A percentile compares a stretch with the other conserved stretches of the same genome.
Conservation (phyloP, 2,888 invertebrate species). For the Calliphora vomitoria region DNA sequence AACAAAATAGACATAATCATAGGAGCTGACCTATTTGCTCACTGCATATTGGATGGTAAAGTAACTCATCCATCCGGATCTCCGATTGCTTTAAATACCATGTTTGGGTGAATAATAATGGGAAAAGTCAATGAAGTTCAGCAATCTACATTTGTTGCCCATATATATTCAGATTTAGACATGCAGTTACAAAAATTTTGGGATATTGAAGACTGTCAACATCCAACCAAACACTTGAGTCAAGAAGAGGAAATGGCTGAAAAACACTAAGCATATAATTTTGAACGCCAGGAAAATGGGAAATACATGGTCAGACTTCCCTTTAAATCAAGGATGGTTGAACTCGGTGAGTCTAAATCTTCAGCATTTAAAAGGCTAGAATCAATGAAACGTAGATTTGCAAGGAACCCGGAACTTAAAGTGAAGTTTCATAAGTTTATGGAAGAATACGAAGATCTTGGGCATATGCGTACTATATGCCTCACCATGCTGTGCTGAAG, state of each 20-base stretch:
- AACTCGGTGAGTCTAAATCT: conserved; percentile 51
- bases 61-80: conserved; percentile 62
- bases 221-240: conserved; percentile 24
- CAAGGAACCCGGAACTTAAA: neutral
- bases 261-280: conserved; percentile 51
- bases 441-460: conserved; percentile 33
- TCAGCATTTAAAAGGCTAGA: conserved; percentile 33
- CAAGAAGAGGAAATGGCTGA: conserved; percentile 67
- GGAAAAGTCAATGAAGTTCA: conserved; percentile 37
- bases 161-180: conserved; percentile 37
- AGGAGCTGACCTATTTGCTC: conserved; percentile 51
- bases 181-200: conserved; percentile 62
- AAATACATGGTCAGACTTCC: conserved; percentile 62
- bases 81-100: conserved; percentile 60
- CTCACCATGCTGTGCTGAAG: conserved; percentile 67
- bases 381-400: conserved; percentile 60
- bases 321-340: conserved; percentile 17
- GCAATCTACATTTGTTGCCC: conserved; percentile 32
- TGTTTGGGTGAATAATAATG: conserved; percentile 65
- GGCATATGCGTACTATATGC: conserved; percentile 66
- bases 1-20: conserved; percentile 53
- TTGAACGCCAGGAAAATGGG: conserved; percentile 20
- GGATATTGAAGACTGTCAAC: conserved; percentile 62
- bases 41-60: conserved; percentile 43
- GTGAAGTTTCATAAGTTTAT: conserved; percentile 62